phyloP scores from a whole-genome alignment of 2,113 vertebrate species.

The Nanorana parkeri region DNA sequence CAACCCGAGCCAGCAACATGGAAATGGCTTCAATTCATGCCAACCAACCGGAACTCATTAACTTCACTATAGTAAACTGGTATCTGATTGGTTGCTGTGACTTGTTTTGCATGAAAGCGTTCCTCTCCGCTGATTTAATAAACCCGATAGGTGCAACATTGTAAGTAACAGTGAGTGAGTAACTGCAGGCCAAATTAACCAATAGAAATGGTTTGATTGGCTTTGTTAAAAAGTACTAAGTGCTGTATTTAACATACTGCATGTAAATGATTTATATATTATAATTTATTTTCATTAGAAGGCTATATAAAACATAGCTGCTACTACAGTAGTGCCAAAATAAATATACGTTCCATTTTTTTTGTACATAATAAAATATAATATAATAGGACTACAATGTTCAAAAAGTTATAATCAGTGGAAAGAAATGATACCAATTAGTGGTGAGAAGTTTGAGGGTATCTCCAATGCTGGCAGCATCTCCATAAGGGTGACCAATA shows the following conservation, averaged over 20 bases:
- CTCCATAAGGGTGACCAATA: too few species aligned
- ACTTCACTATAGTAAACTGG: too few species aligned
- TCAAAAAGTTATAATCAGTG: constrained; percentile 1
- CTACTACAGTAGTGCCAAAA: constrained; percentile 13
- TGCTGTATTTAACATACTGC: constrained; percentile 12
- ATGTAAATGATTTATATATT: constrained; percentile 18
- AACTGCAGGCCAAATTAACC: not conserved
- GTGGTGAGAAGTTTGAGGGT: not conserved
- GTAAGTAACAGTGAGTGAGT: not conserved
- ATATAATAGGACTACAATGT: constrained; percentile 8
- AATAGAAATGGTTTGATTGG: not conserved
- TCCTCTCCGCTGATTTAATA: too few species aligned
- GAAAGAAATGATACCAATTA: too few species aligned
- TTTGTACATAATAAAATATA: not conserved
- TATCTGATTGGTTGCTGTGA: too few species aligned
- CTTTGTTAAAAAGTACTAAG: constrained; percentile 14
- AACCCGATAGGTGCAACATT: not conserved
- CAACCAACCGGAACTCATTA: too few species aligned
- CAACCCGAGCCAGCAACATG: too few species aligned
- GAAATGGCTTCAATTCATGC: too few species aligned
- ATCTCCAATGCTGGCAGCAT: not conserved
- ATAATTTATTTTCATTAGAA: constrained; percentile 12
- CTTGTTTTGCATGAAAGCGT: too few species aligned
- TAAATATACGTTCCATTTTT: constrained; percentile 38
- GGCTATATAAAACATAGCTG: constrained; percentile 42